Evolutionary conservation across 1,140 invertebrate species (phyloP).

Genomic region (Contarinia nasturtii): DNA sequence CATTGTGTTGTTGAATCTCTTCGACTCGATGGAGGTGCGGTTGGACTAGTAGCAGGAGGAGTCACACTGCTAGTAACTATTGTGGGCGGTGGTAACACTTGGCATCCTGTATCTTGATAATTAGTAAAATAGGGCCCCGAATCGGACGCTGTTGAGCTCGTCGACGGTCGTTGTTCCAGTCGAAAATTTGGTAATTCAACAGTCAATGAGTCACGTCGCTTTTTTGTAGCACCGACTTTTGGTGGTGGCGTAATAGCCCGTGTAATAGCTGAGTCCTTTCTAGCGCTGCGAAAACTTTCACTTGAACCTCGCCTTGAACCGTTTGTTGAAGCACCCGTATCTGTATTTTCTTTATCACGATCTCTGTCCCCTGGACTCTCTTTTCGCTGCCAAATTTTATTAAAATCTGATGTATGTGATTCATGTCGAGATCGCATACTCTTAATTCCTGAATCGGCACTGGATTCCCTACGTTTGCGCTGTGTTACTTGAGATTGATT

Average conservation of each 20-base stretch:
- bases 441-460: conserved; percentile 62
- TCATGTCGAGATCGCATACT: conserved; percentile 52
- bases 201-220: conserved; percentile 40
- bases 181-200: conserved; percentile 28
- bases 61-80: conserved; percentile 65
- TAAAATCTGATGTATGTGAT: conserved; percentile 52
- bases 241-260: conserved; percentile 31
- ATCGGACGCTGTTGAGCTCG: conserved; percentile 54
- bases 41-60: conserved; percentile 54
- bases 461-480: conserved; percentile 56
- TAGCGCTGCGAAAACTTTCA: conserved; percentile 34
- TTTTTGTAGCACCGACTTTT: conserved; percentile 33
- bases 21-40: conserved; percentile 34
- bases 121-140: conserved; percentile 27
- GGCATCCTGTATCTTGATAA: conserved; percentile 34
- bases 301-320: conserved; percentile 37
- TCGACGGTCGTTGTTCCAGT: conserved; percentile 52
- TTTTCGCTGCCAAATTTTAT: conserved; percentile 43
- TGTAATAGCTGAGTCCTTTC: conserved; percentile 35
- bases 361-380: conserved; percentile 19
- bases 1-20: conserved; percentile 70
- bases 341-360: conserved; percentile 15
- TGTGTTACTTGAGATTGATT: conserved; percentile 22
- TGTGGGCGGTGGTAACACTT: conserved; percentile 49
- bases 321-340: conserved; percentile 4